Conservation (phyloP, 2,113 vertebrate genomes). For the Urocitellus parryii region DNA sequence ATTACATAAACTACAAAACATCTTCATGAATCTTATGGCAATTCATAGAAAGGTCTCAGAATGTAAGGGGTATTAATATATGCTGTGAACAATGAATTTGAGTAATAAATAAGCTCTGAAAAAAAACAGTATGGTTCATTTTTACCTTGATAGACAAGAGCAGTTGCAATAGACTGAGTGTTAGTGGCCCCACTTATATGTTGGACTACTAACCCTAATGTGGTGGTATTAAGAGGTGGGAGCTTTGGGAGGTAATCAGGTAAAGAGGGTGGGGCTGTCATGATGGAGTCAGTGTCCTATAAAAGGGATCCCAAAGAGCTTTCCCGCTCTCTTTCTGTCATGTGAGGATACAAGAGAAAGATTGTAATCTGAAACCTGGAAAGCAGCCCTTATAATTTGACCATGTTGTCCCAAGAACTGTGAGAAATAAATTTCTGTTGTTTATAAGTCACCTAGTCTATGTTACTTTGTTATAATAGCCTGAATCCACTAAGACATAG, state of each 20-base stretch:
- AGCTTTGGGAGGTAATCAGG: background rate
- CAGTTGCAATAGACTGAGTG: background rate
- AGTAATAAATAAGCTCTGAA: background rate
- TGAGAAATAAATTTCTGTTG: background rate
- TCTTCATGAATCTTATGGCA: background rate
- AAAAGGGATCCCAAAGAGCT: background rate
- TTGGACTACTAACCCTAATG: background rate
- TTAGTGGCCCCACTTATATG: background rate
- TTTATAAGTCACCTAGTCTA: background rate
- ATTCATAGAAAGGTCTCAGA: background rate
- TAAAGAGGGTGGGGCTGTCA: background rate
- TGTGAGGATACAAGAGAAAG: no score
- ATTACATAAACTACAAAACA: constrained; percentile 2
- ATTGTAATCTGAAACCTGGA: background rate
- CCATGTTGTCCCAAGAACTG: background rate
- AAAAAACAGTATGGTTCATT: background rate
- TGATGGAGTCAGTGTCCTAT: background rate
- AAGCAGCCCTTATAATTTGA: background rate
- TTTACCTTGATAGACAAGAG: background rate
- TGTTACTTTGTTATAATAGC: background rate
- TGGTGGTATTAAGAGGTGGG: background rate
- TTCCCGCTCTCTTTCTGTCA: background rate
- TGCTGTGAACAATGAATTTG: background rate
- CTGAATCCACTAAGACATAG: background rate
- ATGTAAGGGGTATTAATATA: background rate